Evolutionary conservation across 2,113 vertebrate genomes (phyloP).

Genomic region (Forbesichthys agassizii): DNA sequence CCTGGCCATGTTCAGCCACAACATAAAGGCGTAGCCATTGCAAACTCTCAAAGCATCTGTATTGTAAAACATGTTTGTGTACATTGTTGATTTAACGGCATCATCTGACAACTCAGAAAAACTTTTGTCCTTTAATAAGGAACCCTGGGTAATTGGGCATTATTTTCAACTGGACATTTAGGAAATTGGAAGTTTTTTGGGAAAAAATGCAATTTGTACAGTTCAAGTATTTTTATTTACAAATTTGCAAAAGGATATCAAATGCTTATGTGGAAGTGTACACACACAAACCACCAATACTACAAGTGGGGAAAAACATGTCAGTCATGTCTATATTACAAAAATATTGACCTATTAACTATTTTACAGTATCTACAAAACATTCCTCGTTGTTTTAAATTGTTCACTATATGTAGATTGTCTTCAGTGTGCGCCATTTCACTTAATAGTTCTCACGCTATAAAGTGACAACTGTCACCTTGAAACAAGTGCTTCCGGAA

Average conservation of each 20-base stretch:
- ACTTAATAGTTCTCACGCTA: conserved; percentile 25
- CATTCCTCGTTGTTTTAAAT: conserved; percentile 49
- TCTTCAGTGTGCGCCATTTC: conserved; percentile 64
- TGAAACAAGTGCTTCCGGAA: conserved; percentile 60
- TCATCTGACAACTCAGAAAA: neutral
- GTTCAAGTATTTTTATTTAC: conserved; percentile 74
- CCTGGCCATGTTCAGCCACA: neutral
- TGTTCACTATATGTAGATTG: conserved; percentile 55
- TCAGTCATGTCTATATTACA: conserved; percentile 68
- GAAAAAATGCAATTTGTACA: neutral
- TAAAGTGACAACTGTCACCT: conserved; percentile 35
- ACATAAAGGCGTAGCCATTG: neutral
- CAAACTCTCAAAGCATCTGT: neutral
- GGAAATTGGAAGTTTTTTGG: neutral
- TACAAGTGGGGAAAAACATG: conserved; percentile 40
- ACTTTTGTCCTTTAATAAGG: neutral
- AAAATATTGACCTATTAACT: conserved; percentile 76
- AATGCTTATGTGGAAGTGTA: conserved; percentile 28
- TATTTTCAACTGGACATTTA: neutral
- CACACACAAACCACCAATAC: conserved; percentile 40
- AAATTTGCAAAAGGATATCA: conserved; percentile 44
- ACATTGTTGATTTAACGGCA: conserved; percentile 9
- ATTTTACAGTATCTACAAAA: conserved; percentile 79
- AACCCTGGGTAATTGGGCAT: neutral
- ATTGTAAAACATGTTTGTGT: neutral